phyloP scores from a whole-genome alignment of 2,113 vertebrate genomes.

The Semnopithecus entellus region DNA sequence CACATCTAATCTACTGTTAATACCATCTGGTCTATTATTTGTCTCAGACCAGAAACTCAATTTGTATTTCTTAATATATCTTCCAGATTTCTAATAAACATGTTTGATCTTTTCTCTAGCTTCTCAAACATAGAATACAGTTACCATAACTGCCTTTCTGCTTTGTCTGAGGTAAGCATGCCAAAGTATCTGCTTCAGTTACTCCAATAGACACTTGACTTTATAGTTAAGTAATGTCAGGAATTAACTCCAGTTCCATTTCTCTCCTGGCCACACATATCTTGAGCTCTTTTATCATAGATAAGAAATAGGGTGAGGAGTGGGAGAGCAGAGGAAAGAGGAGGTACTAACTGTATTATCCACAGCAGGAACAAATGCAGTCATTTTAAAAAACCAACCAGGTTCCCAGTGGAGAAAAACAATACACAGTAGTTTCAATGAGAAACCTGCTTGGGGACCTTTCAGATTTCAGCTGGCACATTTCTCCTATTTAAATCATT shows the following conservation, averaged over 20 bases:
- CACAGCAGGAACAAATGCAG: neutral
- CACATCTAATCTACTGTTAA: neutral
- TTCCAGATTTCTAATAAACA: no score
- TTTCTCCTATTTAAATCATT: neutral
- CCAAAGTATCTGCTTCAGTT: neutral
- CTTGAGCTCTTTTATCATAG: neutral
- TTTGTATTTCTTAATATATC: neutral
- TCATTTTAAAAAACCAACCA: neutral
- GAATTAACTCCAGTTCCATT: neutral
- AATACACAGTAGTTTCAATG: neutral
- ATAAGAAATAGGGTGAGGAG: no score
- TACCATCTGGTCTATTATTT: neutral
- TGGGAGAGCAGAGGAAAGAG: no score
- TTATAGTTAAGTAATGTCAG: neutral
- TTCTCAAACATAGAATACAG: neutral
- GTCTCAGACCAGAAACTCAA: neutral
- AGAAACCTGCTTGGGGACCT: neutral
- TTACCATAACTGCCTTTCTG: neutral
- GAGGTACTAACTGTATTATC: neutral
- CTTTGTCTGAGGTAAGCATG: neutral
- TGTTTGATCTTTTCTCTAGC: neutral
- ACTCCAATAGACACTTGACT: neutral
- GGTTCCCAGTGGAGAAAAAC: neutral
- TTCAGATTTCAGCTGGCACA: neutral
- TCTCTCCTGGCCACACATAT: neutral